Evolutionary conservation across 2,888 invertebrate genomes (phyloP), one percentile per base, ranked within the genome.

Genomic region (Cyrtodaria siliqua): DNA sequence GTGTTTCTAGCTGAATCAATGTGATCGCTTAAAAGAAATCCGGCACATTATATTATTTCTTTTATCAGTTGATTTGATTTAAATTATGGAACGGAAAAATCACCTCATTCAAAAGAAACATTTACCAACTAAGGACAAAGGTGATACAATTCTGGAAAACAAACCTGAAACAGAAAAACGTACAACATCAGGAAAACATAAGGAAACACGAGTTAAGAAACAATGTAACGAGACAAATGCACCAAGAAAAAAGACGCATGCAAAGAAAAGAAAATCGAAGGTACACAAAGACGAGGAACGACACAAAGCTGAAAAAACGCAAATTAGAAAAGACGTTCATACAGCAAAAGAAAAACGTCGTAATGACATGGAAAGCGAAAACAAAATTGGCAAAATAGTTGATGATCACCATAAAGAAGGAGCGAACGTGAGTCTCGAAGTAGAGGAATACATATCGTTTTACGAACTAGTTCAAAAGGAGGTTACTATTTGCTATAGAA

Each of bases 241-340:
- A 18, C 2, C 27, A 23, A 68, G 50, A 50, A 47, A 60, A 14
- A 40, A 42, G 49, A 8, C 14, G 53, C 18, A 47, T 18, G 47
- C 4, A 47, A 20, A 47, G 3, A 20, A 47, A 47, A 3, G 20
- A 47, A 47, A 47, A 20, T 6, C 6, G 3, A 20, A 47, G 16
- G 47, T 9, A 47, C 18, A 4, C 4, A 3, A 47, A 47, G 47
- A 47, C 4, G 47, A 47, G 20, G 16, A 47, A 16, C 18, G 20
- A 9, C 18, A 16, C 6, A 20, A 47, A 47, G 16, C n/a, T 18
- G 47, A 47, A 33, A 33, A 33, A 33, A 33, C 6, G 12, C 33
- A 33, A 33, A 12, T 8, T 8, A 33, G 33, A 33, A 33, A 33
- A 47, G 47, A 47, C 4, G 8, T 18, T 18, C 18, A 16, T 18